A percentile compares a stretch with the other conserved stretches of the same genome.
Conservation (phyloP, 2,888 invertebrate species). For the Pogonocherus hispidulus region DNA sequence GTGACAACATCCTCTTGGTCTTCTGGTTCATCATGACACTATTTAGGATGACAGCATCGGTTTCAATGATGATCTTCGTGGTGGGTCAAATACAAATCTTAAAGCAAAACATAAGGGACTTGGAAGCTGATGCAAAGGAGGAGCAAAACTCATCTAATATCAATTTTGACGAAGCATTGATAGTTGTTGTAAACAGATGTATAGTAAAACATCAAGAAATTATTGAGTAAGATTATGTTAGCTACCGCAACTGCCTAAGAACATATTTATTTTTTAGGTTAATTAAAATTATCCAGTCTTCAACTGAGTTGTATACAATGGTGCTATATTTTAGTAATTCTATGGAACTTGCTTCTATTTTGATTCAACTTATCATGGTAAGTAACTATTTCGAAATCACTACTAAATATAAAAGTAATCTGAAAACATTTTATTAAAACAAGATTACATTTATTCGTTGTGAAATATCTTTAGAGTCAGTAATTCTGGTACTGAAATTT, state of each 20-base stretch:
- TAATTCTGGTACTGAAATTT: too few species aligned
- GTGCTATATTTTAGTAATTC: conserved; percentile 34
- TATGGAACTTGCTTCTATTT: conserved; percentile 32
- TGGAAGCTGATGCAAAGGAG: conserved; percentile 7
- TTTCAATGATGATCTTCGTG: conserved; percentile 22
- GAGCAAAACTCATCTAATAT: neutral
- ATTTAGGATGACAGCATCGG: conserved; percentile 30
- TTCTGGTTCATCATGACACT: conserved; percentile 20
- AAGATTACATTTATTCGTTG: too few species aligned
- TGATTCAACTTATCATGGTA: conserved; percentile 35
- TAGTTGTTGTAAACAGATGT: neutral
- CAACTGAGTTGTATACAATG: conserved; percentile 21
- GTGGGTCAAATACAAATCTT: conserved; percentile 32
- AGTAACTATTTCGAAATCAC: too few species aligned
- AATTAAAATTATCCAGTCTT: conserved; percentile 30
- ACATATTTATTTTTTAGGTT: conserved; percentile 33
- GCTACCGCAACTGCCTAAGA: too few species aligned
- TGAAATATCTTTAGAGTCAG: too few species aligned
- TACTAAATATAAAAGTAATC: too few species aligned
- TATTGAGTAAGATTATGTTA: conserved; percentile 13
- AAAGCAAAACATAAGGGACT: conserved; percentile 14
- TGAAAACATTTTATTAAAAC: too few species aligned
- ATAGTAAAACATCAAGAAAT: conserved; percentile 27
- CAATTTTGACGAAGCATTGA: neutral
- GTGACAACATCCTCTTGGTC: conserved; percentile 25